Evolutionary conservation across 2,113 vertebrate genomes (phyloP), one percentile per base, ranked within the genome.

Genomic region (Eulacestoma nigropectus): DNA sequence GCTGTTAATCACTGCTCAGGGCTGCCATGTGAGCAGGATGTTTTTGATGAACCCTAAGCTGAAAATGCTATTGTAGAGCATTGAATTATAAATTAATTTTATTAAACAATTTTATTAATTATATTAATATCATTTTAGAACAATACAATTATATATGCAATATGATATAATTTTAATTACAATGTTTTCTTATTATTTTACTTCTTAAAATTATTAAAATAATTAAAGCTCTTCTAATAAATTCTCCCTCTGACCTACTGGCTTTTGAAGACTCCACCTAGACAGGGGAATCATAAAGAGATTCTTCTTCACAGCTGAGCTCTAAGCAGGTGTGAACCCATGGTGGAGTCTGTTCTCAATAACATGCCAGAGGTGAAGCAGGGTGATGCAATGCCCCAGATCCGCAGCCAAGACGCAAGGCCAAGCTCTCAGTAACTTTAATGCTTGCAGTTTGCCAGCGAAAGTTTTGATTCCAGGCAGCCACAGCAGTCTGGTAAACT

Each of bases 161-260:
- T 37, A 19, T 23, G 9, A 52, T 39, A 55, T 13, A 7, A n/a
- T 60, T 60, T 76, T 37, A 77, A 69, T 52, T 16, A 29, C 39
- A 46, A 16, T 62, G 9, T n/a, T 62, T 78, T 53, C 16, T 46
- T 77, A 52, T 37, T 60, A 23, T 62, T 77, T 69, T 60, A 87
- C 44, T 52, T 92, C 65, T 89, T 95, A 9, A 60, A 52, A 11
- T 60, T 53, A 60, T 29, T 87, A 29, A 11, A 52, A 5, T 87
- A 93, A 74, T 93, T 95, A 69, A 89, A 84, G 39, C 53, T 52
- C 68, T 90, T 83, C 64, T 85, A 82, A 76, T 79, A 94, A 93
- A 74, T 78, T 82, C 57, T 79, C 59, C 62, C 59, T 67, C 37
- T 9, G 37, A 89, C 64, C 80, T 62, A 69, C 63, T 92, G 82